Base-by-base conservation (phyloP, 2,888 invertebrate species). In the Baronia brevicornis region DNA sequence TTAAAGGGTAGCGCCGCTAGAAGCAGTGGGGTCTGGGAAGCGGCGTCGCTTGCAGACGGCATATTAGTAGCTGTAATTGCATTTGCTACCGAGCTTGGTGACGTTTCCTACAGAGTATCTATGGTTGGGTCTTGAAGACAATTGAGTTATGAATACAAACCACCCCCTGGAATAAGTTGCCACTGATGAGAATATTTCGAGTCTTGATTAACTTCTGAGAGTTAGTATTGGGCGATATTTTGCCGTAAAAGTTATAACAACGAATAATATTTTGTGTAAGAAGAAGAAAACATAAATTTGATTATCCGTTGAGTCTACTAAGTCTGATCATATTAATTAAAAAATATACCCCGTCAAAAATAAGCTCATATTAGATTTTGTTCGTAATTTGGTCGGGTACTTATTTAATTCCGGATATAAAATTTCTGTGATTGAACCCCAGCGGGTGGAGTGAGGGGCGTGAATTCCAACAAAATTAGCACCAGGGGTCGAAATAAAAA, bases 381-480 rank as follows among this genome's bases (percentile, higher is more conserved):
- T 61, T 47, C 66, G 69, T 79, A 77, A 79, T 73, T 72, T 73
- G 68, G 70, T 63, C 52, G 72, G 79, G 70, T 84, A 84, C 84
- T 84, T 84, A 84, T 84, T 85, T 84, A 84, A 84, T 84, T 84
- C 85, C 74, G 82, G 84, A 84, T 84, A 84, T 84, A 84, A 84
- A 82, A 84, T 85, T 80, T 84, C 82, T 79, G 80, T 84, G 84
- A 85, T 85, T 84, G 84, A 84, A 80, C 72, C 75, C 74, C 75
- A 71, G 70, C 82, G 77, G 80, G 79, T 60, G 75, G 74, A 70
- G 72, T 61, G 72, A 77, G 78, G 85, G 85, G 85, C 84, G 85
- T 82, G 85, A 85, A 85, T 85, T 85, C 84, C 85, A 77, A 80
- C 84, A 79, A 85, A 85, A 85, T 85, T 85, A 85, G 85, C 85